A percentile compares a stretch with the other conserved stretches of the same genome.
Conservation (phyloP, 2,113 vertebrate species). For the Otolemur garnettii region DNA sequence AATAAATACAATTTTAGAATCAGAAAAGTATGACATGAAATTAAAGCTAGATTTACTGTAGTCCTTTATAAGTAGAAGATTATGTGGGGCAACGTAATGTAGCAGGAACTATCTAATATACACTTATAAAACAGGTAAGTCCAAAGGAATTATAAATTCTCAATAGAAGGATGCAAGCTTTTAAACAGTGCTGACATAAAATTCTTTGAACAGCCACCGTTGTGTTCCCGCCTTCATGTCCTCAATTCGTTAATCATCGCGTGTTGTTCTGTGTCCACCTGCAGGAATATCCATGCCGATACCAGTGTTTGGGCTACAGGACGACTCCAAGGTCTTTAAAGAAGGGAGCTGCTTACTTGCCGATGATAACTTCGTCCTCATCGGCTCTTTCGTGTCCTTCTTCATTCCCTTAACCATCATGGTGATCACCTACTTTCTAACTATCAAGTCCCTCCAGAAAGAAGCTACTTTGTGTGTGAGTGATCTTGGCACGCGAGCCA, state of each 20-base stretch:
- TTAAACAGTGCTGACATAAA: background rate
- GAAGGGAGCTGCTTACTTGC: slow-evolving; percentile 93
- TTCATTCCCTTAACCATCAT: slow-evolving; percentile 98
- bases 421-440: slow-evolving; percentile 97
- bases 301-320: slow-evolving; percentile 94
- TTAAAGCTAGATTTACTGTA: slow-evolving; percentile 5
- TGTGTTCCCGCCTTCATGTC: background rate
- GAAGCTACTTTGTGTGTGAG: slow-evolving; percentile 94
- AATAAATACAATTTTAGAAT: slow-evolving; percentile 14
- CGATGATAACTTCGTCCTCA: slow-evolving; percentile 94
- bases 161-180: background rate
- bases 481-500: slow-evolving; percentile 92
- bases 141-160: slow-evolving; percentile 38
- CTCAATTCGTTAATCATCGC: background rate
- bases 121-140: background rate
- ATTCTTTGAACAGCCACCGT: background rate
- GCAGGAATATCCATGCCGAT: slow-evolving; percentile 96
- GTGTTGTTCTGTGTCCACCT: slow-evolving; percentile 69
- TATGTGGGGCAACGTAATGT: background rate
- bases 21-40: slow-evolving; percentile 4
- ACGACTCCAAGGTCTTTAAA: slow-evolving; percentile 95
- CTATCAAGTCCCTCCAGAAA: slow-evolving; percentile 94
- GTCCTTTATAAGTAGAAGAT: background rate
- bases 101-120: background rate
- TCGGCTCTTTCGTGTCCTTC: slow-evolving; percentile 97